A percentile compares a stretch with the other conserved stretches of the same genome.
These are phyloP conservation scores for Acleris sparsana DNA, from an alignment of 2,888 invertebrate species.

Conservation along the genomic window DNA sequence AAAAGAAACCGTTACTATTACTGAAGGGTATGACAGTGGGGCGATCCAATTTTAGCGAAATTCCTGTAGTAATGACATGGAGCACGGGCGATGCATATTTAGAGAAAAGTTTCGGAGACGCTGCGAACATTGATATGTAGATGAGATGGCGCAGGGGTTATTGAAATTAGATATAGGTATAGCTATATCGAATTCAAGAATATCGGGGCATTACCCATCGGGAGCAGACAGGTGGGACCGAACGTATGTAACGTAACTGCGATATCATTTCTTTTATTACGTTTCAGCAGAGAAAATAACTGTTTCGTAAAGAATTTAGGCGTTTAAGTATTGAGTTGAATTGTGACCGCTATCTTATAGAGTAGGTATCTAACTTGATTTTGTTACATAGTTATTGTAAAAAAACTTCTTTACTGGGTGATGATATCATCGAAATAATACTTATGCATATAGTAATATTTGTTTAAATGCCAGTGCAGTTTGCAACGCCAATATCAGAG, in stretches of 20 bases:
- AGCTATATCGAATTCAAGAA: conserved; percentile 73
- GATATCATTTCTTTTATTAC: conserved; percentile 37
- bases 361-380: too few species aligned
- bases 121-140: conserved; percentile 80
- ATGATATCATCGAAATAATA: too few species aligned
- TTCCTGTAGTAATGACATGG: conserved; percentile 78
- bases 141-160: conserved; percentile 79
- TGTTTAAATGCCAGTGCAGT: too few species aligned
- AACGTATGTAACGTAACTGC: conserved; percentile 32
- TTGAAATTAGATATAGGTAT: conserved; percentile 82
- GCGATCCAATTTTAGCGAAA: conserved; percentile 80
- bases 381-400: too few species aligned
- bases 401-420: too few species aligned
- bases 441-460: too few species aligned
- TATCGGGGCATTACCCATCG: conserved; percentile 61
- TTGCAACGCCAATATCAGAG: too few species aligned
- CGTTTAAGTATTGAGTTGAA: conserved; percentile 13
- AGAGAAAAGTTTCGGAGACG: conserved; percentile 78
- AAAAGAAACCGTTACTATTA: conserved; percentile 81
- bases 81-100: conserved; percentile 81
- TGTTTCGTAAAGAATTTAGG: conserved; percentile 30
- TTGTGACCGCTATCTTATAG: conserved; percentile 5
- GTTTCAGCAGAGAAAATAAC: conserved; percentile 29
- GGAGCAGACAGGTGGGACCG: conserved; percentile 52
- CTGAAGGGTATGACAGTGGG: conserved; percentile 79